These are phyloP conservation scores for Manis javanica DNA, from an alignment of 2,797 vertebrate genomes.

Conservation along the genomic window DNA sequence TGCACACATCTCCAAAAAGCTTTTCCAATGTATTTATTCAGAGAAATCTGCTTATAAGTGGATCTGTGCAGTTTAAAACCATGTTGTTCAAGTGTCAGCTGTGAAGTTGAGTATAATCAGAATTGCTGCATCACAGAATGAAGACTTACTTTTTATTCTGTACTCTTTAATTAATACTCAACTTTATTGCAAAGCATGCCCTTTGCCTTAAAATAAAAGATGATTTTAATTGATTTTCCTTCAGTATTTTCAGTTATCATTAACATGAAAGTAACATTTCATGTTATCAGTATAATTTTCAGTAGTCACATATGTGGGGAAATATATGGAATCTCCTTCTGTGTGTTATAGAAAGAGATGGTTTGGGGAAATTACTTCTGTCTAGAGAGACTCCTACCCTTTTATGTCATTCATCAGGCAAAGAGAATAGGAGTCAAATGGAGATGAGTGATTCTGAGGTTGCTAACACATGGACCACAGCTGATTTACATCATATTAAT, in stretches of 20 bases:
- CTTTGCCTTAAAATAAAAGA: slow-evolving; percentile 44
- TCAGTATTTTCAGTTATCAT: slow-evolving; percentile 31
- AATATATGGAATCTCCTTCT: slow-evolving; percentile 66
- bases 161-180: neutral
- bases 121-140: neutral
- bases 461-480: slow-evolving; percentile 28
- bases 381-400: slow-evolving; percentile 65
- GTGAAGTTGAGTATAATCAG: neutral
- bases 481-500: slow-evolving; percentile 51
- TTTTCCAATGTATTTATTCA: too few relatives aligned
- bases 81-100: too few relatives aligned
- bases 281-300: slow-evolving; percentile 72
- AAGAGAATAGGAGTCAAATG: slow-evolving; percentile 48
- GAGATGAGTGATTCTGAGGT: slow-evolving; percentile 53
- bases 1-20: too few relatives aligned
- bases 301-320: slow-evolving; percentile 17
- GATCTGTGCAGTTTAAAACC: too few relatives aligned
- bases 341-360: slow-evolving; percentile 66
- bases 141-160: slow-evolving; percentile 62
- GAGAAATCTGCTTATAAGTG: too few relatives aligned
- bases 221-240: neutral
- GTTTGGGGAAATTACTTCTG: slow-evolving; percentile 58
- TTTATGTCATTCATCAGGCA: neutral
- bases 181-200: neutral
- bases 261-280: slow-evolving; percentile 57